phyloP scores from a whole-genome alignment of 1,140 invertebrate species.

The Drosophila parabipectinata region DNA sequence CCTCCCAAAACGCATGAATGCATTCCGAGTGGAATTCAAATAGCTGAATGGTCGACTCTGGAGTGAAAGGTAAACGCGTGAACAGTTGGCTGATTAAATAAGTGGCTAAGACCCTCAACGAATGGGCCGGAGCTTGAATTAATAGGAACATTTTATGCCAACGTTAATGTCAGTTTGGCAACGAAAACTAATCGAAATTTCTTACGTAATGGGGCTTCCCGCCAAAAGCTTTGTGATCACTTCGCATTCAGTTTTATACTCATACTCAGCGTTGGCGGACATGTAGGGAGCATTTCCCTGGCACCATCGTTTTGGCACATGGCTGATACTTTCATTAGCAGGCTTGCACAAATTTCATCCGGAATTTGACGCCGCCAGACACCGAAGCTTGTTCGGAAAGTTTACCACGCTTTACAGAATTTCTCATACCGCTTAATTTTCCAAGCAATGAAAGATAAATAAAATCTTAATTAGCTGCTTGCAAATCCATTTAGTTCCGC shows the following conservation, averaged over 20 bases:
- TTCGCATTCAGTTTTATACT: background rate
- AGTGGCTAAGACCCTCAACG: slow-evolving; percentile 43
- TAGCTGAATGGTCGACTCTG: slow-evolving; percentile 43
- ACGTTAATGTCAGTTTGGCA: no score
- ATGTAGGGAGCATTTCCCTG: background rate
- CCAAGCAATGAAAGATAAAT: slow-evolving; percentile 24
- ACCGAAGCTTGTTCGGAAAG: background rate
- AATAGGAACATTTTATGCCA: background rate
- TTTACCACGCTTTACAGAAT: background rate
- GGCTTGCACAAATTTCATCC: background rate
- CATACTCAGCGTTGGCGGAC: slow-evolving; percentile 19
- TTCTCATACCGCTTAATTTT: background rate
- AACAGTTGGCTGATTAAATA: slow-evolving; percentile 56
- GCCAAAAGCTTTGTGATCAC: slow-evolving; percentile 4
- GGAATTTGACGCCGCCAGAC: background rate
- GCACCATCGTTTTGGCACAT: slow-evolving; percentile 10
- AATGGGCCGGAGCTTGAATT: background rate
- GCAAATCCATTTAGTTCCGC: background rate
- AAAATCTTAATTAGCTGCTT: slow-evolving; percentile 15
- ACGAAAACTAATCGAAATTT: background rate
- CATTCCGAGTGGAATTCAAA: slow-evolving; percentile 52
- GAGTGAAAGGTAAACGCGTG: slow-evolving; percentile 59
- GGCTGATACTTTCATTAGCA: slow-evolving; percentile 11
- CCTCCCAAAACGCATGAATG: slow-evolving; percentile 45
- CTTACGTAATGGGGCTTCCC: background rate